These are phyloP conservation scores for Perizoma flavofasciatum DNA, from an alignment of 2,888 invertebrate species.

Conservation along the genomic window DNA sequence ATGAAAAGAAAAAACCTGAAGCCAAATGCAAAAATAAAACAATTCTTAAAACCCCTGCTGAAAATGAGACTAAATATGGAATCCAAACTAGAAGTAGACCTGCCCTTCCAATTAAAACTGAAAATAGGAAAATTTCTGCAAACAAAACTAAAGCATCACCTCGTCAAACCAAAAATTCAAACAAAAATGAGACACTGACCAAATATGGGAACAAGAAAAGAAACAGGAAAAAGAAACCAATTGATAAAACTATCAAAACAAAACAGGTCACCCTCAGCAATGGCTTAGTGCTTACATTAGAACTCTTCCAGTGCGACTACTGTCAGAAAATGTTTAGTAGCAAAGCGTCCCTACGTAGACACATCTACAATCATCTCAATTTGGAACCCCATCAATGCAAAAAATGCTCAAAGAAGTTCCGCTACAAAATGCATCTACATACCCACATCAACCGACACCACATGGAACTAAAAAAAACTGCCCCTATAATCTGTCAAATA, in stretches of 20 bases:
- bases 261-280: constrained; percentile 49
- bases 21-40: constrained; percentile 15
- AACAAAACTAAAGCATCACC: constrained; percentile 13
- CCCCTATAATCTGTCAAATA: constrained; percentile 86
- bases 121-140: constrained; percentile 7
- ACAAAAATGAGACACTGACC: constrained; percentile 19
- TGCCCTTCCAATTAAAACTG: constrained; percentile 10
- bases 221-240: constrained; percentile 28
- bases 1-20: constrained; percentile 8
- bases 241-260: constrained; percentile 32
- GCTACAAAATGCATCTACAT: constrained; percentile 86
- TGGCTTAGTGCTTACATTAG: constrained; percentile 48
- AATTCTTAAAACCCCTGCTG: neutral
- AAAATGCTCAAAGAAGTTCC: constrained; percentile 85
- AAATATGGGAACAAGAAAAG: constrained; percentile 33
- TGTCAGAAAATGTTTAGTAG: constrained; percentile 86
- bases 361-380: constrained; percentile 86
- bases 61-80: constrained; percentile 14
- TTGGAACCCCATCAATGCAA: constrained; percentile 86
- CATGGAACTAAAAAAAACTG: constrained; percentile 47
- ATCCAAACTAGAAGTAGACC: constrained; percentile 29
- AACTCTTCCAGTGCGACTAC: constrained; percentile 78
- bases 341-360: constrained; percentile 87
- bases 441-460: constrained; percentile 86
- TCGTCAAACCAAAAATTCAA: constrained; percentile 25